Percentiles rank a stretch among this genome's conserved stretches.
Conservation (phyloP, 2,113 vertebrate genomes). For the Halichoerus grypus region DNA sequence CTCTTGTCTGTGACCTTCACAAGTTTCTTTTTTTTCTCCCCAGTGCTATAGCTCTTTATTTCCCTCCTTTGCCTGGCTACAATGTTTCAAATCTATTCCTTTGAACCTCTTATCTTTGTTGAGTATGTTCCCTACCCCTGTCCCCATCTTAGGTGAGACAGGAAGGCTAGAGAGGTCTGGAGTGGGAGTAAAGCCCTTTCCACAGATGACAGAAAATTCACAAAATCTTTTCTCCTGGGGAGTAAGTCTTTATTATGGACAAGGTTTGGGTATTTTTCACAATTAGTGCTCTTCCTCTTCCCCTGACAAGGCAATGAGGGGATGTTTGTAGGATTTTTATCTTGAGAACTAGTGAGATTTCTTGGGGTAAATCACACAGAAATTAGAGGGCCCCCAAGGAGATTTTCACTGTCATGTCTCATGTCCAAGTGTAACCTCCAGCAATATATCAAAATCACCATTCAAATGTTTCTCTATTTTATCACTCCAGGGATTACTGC, state of each 20-base stretch:
- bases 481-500: neutral
- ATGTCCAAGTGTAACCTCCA: neutral
- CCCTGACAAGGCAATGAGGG: neutral
- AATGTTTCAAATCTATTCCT: neutral
- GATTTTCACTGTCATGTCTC: neutral
- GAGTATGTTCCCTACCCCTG: fast-evolving
- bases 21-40: neutral
- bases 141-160: neutral
- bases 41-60: neutral
- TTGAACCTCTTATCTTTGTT: neutral
- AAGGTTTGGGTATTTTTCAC: neutral
- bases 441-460: neutral
- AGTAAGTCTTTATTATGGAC: neutral
- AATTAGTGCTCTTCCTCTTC: neutral
- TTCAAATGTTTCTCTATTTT: neutral
- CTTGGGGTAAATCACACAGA: neutral
- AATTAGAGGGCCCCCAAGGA: neutral
- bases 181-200: neutral
- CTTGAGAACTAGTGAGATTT: neutral
- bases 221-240: neutral
- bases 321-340: neutral
- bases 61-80: neutral
- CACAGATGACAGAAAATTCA: neutral
- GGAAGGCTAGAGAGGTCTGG: neutral
- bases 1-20: neutral